These are phyloP conservation scores for Larimichthys crocea DNA, from an alignment of 2,113 vertebrate species.

Conservation along the genomic window DNA sequence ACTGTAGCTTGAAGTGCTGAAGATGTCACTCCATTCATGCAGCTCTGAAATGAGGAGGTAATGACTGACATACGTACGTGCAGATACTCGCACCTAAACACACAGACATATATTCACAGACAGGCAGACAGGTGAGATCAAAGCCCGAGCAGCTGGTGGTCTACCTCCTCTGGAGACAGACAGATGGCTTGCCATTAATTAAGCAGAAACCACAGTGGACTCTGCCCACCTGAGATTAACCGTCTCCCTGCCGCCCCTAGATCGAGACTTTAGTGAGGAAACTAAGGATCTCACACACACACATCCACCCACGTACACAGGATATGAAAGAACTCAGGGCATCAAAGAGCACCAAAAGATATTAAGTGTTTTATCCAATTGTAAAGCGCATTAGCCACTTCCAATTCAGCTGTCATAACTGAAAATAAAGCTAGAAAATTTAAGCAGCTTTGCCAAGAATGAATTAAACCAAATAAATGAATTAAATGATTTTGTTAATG, in stretches of 20 bases:
- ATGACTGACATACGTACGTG: slow-evolving; percentile 37
- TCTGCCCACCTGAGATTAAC: slow-evolving; percentile 65
- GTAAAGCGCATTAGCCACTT: slow-evolving; percentile 30
- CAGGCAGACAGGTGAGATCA: slow-evolving; percentile 74
- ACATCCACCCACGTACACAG: not conserved
- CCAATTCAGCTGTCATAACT: slow-evolving; percentile 34
- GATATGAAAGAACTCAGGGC: not conserved
- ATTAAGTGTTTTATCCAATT: slow-evolving; percentile 43
- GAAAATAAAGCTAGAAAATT: slow-evolving; percentile 46
- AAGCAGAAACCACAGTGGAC: slow-evolving; percentile 76
- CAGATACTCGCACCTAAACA: slow-evolving; percentile 2
- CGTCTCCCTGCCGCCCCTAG: slow-evolving; percentile 38
- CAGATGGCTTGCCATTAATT: slow-evolving; percentile 83
- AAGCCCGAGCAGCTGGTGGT: slow-evolving; percentile 78
- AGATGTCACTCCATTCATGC: not conserved
- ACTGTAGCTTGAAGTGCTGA: not conserved
- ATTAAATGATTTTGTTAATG: slow-evolving; percentile 57
- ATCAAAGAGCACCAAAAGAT: slow-evolving; percentile 32
- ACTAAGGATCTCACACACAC: slow-evolving; percentile 16
- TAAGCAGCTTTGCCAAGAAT: slow-evolving; percentile 36
- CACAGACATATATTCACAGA: slow-evolving; percentile 1
- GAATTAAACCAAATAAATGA: slow-evolving; percentile 50
- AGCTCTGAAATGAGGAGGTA: slow-evolving; percentile 35
- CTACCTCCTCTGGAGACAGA: slow-evolving; percentile 64
- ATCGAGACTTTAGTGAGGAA: slow-evolving; percentile 46